phyloP scores from a whole-genome alignment of 2,113 vertebrate species.

The Tor tambroides region DNA sequence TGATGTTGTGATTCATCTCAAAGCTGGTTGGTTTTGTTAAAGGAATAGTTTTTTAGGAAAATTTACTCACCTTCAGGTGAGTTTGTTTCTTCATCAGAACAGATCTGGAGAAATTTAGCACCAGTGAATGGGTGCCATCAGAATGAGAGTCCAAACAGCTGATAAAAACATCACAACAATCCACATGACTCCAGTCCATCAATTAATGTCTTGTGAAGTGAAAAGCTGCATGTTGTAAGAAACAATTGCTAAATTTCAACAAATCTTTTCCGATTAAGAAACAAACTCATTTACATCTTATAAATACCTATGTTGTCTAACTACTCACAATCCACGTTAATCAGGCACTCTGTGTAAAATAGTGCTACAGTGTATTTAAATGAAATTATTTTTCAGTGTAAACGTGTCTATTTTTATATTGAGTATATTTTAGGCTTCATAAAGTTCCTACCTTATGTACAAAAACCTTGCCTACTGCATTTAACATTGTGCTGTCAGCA shows the following conservation, averaged over 20 bases:
- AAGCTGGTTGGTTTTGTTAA: background rate
- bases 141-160: no score
- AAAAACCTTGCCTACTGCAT: background rate
- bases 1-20: background rate
- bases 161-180: no score
- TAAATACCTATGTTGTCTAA: background rate
- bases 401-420: background rate
- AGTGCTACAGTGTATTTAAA: background rate
- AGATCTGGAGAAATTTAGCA: no score
- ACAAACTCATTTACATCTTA: no score
- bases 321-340: background rate
- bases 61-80: no score
- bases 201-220: no score
- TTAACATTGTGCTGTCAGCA: background rate
- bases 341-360: background rate
- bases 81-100: no score
- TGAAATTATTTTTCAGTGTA: background rate
- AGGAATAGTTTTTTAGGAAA: no score
- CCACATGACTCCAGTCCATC: no score
- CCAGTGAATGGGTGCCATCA: no score
- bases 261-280: background rate
- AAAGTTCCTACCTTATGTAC: background rate
- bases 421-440: background rate
- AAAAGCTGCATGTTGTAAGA: no score
- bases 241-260: background rate